Evolutionary conservation across 23 tunicate genomes (phyloP).

Genomic region (Styela clava): DNA sequence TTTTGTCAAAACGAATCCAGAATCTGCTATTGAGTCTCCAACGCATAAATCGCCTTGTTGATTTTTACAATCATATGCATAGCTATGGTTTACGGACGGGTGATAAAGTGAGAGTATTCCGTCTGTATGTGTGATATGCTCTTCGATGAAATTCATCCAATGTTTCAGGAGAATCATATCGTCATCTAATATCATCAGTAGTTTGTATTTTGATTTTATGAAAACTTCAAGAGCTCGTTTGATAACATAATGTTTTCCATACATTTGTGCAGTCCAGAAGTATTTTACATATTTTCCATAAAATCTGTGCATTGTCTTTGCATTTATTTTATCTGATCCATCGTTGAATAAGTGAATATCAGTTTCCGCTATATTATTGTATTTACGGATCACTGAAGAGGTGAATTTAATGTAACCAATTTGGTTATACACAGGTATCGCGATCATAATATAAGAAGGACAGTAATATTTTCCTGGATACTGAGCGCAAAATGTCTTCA

Average conservation of each 20-base stretch:
- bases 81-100: not conserved
- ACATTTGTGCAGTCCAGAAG: not conserved
- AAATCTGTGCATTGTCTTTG: not conserved
- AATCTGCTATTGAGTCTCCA: not conserved
- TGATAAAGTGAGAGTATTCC: slow-evolving; percentile 8
- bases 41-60: not conserved
- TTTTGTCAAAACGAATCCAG: not conserved
- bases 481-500: not conserved
- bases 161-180: not conserved
- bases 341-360: not conserved
- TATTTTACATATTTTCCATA: not conserved
- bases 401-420: not conserved
- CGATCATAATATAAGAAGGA: not conserved
- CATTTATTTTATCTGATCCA: not conserved
- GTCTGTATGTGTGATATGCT: not conserved
- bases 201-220: not conserved
- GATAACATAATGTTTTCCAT: not conserved
- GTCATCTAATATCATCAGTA: not conserved
- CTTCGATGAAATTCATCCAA: not conserved
- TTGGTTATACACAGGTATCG: not conserved
- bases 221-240: not conserved
- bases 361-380: not conserved
- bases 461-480: not conserved
- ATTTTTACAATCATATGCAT: not conserved
- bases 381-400: not conserved